Conservation (phyloP, 2,113 vertebrate species). For the Spizaetus ornatus region DNA sequence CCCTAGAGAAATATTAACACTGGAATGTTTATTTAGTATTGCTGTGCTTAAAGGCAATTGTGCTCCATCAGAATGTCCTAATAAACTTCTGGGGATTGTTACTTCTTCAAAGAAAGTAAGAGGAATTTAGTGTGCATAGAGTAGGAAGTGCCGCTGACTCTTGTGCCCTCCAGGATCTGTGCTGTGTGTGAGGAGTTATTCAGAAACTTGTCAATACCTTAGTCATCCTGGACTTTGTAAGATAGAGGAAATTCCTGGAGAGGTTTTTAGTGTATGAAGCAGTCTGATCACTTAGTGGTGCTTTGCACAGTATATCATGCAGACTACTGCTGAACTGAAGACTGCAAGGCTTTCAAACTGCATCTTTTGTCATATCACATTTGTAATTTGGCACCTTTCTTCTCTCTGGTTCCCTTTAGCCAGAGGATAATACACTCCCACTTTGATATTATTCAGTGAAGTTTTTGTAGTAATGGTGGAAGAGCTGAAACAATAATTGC, state of each 20-base stretch:
- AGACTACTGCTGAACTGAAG: background rate
- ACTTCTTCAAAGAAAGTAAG: slow-evolving; percentile 40
- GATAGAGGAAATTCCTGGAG: background rate
- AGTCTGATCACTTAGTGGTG: background rate
- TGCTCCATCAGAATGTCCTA: slow-evolving; percentile 26
- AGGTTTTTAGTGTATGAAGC: background rate
- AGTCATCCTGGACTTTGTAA: background rate
- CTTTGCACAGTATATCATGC: background rate
- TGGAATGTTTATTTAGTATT: slow-evolving; percentile 35
- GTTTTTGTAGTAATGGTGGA: background rate
- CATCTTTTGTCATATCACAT: background rate
- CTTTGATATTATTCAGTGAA: background rate
- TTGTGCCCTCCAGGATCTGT: background rate
- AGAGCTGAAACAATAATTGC: background rate
- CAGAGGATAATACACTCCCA: background rate
- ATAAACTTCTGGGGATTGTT: slow-evolving; percentile 63
- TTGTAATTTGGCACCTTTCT: background rate
- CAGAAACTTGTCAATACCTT: background rate
- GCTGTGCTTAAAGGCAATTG: slow-evolving; percentile 32
- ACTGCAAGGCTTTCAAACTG: background rate
- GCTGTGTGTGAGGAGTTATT: background rate
- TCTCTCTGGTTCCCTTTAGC: background rate
- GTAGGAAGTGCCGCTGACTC: background rate
- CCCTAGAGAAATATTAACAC: slow-evolving; percentile 33
- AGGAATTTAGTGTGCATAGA: background rate